A percentile compares a stretch with the other conserved stretches of the same genome.
These are phyloP conservation scores for Neopelma chrysocephalum DNA, from an alignment of 2,797 vertebrate species.

Conservation along the genomic window DNA sequence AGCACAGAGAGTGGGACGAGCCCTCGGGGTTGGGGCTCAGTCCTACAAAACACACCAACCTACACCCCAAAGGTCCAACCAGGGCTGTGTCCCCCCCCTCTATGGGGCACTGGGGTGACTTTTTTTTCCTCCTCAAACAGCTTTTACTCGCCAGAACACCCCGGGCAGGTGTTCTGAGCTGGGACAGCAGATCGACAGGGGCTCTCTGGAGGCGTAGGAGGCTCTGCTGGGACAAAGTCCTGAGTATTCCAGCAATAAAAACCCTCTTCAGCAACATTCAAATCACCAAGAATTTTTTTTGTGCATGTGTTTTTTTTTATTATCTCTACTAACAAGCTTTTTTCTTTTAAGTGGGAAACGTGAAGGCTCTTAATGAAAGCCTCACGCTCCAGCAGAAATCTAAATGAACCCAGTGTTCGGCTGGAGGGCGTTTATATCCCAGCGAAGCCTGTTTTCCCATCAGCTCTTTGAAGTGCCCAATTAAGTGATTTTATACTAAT, in stretches of 20 bases:
- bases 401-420: constrained; percentile 62
- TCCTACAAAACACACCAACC: not conserved
- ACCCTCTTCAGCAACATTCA: not conserved
- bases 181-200: not conserved
- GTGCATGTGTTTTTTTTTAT: not conserved
- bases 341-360: constrained; percentile 47
- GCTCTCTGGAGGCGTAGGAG: rapidly evolving
- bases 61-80: not conserved
- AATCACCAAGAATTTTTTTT: not conserved
- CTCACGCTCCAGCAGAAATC: constrained; percentile 52
- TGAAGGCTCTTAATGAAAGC: constrained; percentile 39
- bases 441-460: constrained; percentile 46
- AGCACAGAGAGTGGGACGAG: rapidly evolving
- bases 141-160: not conserved
- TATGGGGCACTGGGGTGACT: rapidly evolving
- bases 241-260: not conserved
- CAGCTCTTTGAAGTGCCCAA: constrained; percentile 68
- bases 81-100: not conserved
- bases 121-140: not conserved
- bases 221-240: not conserved
- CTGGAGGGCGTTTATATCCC: constrained; percentile 38
- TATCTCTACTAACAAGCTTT: constrained; percentile 60
- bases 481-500: constrained; percentile 70
- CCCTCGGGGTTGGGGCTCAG: not conserved
- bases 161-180: not conserved